phyloP scores from a whole-genome alignment of 2,113 vertebrate species.

The Sclerurus mexicanus region DNA sequence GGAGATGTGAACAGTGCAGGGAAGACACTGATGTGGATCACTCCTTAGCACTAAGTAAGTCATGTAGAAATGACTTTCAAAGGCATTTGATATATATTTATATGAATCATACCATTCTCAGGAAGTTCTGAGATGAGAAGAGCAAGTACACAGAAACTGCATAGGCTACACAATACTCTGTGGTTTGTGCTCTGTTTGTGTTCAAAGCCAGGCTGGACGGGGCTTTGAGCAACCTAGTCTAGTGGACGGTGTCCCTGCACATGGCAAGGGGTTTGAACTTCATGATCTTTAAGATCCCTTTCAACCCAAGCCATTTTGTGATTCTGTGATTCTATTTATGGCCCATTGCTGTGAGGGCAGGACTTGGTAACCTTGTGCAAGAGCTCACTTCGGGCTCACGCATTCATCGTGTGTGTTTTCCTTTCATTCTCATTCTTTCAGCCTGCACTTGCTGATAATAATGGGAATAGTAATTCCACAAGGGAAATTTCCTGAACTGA shows the following conservation, averaged over 20 bases:
- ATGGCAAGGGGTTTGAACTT: background rate
- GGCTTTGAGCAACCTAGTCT: background rate
- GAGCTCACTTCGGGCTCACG: background rate
- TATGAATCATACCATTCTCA: background rate
- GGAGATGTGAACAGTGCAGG: background rate
- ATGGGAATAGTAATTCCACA: background rate
- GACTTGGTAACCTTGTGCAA: background rate
- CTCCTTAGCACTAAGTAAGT: background rate
- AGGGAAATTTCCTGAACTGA: background rate
- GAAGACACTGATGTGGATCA: background rate
- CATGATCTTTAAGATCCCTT: background rate
- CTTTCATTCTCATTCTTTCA: background rate
- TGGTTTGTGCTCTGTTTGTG: background rate
- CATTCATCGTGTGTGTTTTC: background rate
- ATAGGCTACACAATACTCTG: background rate
- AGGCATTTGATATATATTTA: background rate
- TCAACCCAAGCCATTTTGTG: background rate
- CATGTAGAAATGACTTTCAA: background rate
- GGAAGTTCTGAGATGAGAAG: background rate
- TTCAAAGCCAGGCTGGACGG: background rate
- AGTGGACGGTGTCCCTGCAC: background rate
- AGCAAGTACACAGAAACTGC: background rate
- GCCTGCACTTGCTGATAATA: background rate
- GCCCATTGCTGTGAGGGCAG: background rate
- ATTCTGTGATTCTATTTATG: background rate